Evolutionary conservation across 2,797 vertebrate genomes (phyloP), one percentile per base, ranked within the genome.

Genomic region (Oreortyx pictus): DNA sequence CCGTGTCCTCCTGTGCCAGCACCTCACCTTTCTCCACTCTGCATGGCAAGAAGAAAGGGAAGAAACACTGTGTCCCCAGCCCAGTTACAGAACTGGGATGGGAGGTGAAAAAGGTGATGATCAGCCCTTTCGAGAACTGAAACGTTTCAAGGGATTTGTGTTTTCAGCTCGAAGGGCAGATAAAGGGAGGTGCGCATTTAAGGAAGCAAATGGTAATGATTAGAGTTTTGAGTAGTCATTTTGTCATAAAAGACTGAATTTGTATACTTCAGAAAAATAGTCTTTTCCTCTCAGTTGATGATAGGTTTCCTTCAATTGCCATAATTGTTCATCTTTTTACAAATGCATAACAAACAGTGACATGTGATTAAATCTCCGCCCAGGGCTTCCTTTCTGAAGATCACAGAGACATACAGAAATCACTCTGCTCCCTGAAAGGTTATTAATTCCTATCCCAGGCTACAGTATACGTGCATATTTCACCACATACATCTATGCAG

Each of bases 141-240:
- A 80, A 86, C 37, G 19, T 93, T 92, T 94, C 1, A 13, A 90
- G 71, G 92, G 81, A 66, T 77, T 80, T 78, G 35, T 90, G 83
- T 72, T 95, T 96, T 96, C 86, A 75, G 82, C 96, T 96, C 95
- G 94, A 92, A 95, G 89, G 35, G 13, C 65, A 90, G 96, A 94
- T 90, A 68, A 82, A 92, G 65, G 83, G 93, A 96, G 95, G 84
- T 90, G 68, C 95, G 64, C 96, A 96, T 97, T 97, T 97, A 96
- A 97, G 95, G 96, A 95, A 95, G 95, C 94, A 97, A 97, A 94
- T 96, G 94, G 93, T 92, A 95, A 97, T 97, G 93, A 97, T 98
- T 97, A 97, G 95, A 95, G 91, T 86, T 97, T 94, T 90, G 72
- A 97, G 96, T 64, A 92, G 95, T 97, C 88, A 96, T 97, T 98